phyloP scores from a whole-genome alignment of 2,888 invertebrate genomes.

The Dicyrtoma fusca region DNA sequence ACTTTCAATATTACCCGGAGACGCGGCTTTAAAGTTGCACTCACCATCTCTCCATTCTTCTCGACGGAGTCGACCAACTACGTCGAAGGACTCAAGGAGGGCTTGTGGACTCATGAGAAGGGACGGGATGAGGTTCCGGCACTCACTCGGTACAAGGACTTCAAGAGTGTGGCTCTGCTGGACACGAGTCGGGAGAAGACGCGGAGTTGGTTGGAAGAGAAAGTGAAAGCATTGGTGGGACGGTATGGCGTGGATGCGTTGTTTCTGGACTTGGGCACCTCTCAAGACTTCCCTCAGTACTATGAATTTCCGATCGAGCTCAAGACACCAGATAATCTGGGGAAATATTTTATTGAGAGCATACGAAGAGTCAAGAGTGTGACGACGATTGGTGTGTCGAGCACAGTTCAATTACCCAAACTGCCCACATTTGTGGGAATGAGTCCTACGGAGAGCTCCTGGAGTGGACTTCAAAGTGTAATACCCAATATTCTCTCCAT shows the following conservation, averaged over 20 bases:
- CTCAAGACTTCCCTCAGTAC: constrained; percentile 83
- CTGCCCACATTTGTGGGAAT: constrained; percentile 84
- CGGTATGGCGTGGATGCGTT: constrained; percentile 83
- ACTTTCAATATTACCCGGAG: constrained; percentile 79
- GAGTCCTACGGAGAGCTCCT: constrained; percentile 82
- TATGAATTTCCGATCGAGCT: constrained; percentile 71
- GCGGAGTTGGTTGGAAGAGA: constrained; percentile 76
- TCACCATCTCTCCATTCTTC: constrained; percentile 89
- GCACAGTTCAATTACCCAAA: constrained; percentile 78
- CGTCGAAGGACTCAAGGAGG: constrained; percentile 74
- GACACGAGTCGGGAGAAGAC: constrained; percentile 85
- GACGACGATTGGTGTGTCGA: constrained; percentile 73
- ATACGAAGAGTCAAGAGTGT: constrained; percentile 65
- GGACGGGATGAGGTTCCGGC: constrained; percentile 68
- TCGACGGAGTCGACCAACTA: constrained; percentile 80
- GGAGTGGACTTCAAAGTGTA: constrained; percentile 80
- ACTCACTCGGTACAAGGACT: constrained; percentile 77
- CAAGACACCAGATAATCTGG: constrained; percentile 81
- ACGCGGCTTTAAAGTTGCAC: constrained; percentile 81
- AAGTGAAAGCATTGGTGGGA: constrained; percentile 71
- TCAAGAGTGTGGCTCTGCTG: constrained; percentile 76
- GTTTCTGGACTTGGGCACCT: constrained; percentile 79
- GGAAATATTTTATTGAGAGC: constrained; percentile 69
- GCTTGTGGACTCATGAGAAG: constrained; percentile 77
- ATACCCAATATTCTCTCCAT: constrained; percentile 86